Conservation (phyloP, 2,797 vertebrate species). For the Dromococcyx pavoninus region DNA sequence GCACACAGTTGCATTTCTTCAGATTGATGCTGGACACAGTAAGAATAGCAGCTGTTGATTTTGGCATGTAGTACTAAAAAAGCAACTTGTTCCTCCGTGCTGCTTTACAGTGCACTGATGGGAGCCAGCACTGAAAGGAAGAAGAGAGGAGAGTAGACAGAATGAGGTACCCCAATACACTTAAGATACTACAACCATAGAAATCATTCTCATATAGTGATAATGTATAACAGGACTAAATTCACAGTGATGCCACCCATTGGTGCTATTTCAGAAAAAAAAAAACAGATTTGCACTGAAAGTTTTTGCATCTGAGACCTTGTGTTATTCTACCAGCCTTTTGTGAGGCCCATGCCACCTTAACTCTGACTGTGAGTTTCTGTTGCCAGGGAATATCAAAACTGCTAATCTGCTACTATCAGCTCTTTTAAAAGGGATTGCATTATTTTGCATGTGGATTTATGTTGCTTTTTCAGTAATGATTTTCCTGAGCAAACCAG, state of each 20-base stretch:
- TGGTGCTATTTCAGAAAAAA: background rate
- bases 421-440: background rate
- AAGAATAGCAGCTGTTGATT: background rate
- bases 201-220: background rate
- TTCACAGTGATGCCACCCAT: background rate
- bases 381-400: background rate
- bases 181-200: background rate
- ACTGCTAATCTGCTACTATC: background rate
- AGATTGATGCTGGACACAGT: background rate
- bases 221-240: background rate
- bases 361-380: background rate
- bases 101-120: background rate
- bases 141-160: background rate
- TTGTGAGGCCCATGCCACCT: background rate
- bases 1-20: background rate
- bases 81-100: background rate
- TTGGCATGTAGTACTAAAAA: background rate
- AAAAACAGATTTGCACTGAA: background rate
- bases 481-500: slow-evolving; percentile 7
- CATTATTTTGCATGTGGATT: background rate
- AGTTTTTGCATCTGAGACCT: background rate
- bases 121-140: background rate
- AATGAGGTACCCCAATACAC: background rate
- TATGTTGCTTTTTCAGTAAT: slow-evolving; percentile 1
- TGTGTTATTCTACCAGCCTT: background rate